Evolutionary conservation across 2,888 invertebrate species (phyloP), one percentile per base, ranked within the genome.

Genomic region (Erebia ligea): DNA sequence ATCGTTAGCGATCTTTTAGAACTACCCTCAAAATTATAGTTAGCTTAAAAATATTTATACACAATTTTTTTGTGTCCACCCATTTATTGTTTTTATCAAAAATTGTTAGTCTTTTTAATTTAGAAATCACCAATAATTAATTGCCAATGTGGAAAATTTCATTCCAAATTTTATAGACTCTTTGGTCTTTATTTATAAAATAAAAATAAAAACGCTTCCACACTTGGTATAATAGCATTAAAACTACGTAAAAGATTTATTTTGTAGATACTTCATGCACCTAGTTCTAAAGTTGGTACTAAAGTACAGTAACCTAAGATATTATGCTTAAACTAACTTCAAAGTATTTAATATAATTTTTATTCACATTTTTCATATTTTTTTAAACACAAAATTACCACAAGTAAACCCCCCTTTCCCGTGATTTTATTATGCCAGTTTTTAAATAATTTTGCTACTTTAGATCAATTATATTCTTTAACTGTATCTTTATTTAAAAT

Each of bases 41-140:
- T 64, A 48, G 45, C 62, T 62, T 62, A 62, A 62, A 48, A 21
- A 48, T 62, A 62, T 21, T 45, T 59, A 21, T 45, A 62, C 45
- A 62, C 48, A 62, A 2, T 9, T 17, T 34, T 61, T 45, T 62
- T 21, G 45, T 45, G 62, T 62, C 5, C 21, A 48, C 42, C 21
- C 21, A 48, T 19, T 62, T 48, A 17, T 52, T 15, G 25, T 63
- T 52, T 52, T n/a, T 52, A 52, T 64, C n/a, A 64, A 64, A 63
- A n/a, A 25, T 52, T 64, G 52, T 52, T 17, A 62, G 62, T 62
- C 62, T 62, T 62, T 62, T 45, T 13, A 62, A 62, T 62, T 62
- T 62, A 21, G 62, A 62, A 62, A 21, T 62, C 45, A 45, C 62
- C 62, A 62, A 45, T 61, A 17, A 19, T 17, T 54, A 42, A 19